Evolutionary conservation across 2,797 vertebrate species (phyloP).

Genomic region (Myotis pilosus): DNA sequence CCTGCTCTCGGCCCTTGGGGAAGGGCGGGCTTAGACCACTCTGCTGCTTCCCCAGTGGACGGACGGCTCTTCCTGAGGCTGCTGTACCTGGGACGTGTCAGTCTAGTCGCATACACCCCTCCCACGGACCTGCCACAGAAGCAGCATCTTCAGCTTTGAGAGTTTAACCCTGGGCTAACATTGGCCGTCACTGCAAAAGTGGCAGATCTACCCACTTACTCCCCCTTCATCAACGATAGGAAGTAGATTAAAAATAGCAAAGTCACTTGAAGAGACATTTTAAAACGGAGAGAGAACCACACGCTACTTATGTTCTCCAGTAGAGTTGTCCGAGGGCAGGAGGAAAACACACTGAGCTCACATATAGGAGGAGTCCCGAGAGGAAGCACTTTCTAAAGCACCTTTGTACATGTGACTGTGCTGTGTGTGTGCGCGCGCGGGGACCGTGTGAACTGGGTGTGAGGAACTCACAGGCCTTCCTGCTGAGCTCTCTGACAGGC

Average conservation of each 20-base stretch:
- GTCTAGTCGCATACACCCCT: not conserved
- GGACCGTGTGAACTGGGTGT: not conserved
- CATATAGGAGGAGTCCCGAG: not conserved
- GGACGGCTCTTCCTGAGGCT: not conserved
- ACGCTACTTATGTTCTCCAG: rapidly evolving
- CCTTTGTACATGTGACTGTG: not conserved
- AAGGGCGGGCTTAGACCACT: not conserved
- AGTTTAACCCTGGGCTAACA: not conserved
- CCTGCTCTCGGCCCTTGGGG: not conserved
- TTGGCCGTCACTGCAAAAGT: not conserved
- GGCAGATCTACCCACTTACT: not conserved
- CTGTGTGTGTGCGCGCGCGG: rapidly evolving
- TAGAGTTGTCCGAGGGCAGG: not conserved
- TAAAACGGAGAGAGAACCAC: not conserved
- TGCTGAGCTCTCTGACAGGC: not conserved
- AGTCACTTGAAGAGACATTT: not conserved
- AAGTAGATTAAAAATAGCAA: not conserved
- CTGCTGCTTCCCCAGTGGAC: not conserved
- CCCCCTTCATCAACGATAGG: not conserved
- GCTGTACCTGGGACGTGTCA: not conserved
- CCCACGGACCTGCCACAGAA: not conserved
- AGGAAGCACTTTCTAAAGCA: not conserved
- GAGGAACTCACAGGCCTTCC: rapidly evolving
- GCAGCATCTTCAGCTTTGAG: not conserved
- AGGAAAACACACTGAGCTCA: not conserved